phyloP scores from a whole-genome alignment of 2,113 vertebrate genomes.

The Elaphurus davidianus region DNA sequence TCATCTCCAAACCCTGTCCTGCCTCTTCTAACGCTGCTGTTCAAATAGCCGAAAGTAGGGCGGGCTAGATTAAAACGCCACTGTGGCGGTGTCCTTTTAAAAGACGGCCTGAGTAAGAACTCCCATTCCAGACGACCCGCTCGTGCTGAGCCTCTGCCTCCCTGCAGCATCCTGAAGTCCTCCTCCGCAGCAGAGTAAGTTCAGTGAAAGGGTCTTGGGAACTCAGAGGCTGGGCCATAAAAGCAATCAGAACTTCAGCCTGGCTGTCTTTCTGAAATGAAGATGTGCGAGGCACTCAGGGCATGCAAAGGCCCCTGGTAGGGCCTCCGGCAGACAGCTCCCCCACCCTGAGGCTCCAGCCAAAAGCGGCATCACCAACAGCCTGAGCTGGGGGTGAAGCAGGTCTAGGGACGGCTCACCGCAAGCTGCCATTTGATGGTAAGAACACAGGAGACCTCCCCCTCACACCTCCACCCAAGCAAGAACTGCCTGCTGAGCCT shows the following conservation, averaged over 20 bases:
- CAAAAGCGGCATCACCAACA: neutral
- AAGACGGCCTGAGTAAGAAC: neutral
- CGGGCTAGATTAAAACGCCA: no score
- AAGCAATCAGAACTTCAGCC: neutral
- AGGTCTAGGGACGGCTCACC: neutral
- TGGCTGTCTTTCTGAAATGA: neutral
- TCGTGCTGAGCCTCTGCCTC: neutral
- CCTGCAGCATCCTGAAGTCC: neutral
- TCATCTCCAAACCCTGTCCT: neutral
- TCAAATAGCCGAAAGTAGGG: neutral
- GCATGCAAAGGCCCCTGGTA: neutral
- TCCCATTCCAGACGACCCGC: no score
- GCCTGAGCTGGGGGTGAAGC: neutral
- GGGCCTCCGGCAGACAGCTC: neutral
- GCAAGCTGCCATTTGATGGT: neutral
- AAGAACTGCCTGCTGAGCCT: neutral
- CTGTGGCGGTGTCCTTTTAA: neutral
- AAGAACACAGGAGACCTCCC: fast-evolving
- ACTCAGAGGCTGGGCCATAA: neutral
- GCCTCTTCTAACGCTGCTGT: neutral
- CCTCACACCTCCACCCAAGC: neutral
- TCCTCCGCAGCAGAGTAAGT: neutral
- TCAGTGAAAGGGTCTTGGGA: fast-evolving
- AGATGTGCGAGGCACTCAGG: neutral
- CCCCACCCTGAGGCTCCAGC: neutral